Base-by-base conservation (phyloP, 2,888 invertebrate genomes). In the Leptopilina drosophilae region DNA sequence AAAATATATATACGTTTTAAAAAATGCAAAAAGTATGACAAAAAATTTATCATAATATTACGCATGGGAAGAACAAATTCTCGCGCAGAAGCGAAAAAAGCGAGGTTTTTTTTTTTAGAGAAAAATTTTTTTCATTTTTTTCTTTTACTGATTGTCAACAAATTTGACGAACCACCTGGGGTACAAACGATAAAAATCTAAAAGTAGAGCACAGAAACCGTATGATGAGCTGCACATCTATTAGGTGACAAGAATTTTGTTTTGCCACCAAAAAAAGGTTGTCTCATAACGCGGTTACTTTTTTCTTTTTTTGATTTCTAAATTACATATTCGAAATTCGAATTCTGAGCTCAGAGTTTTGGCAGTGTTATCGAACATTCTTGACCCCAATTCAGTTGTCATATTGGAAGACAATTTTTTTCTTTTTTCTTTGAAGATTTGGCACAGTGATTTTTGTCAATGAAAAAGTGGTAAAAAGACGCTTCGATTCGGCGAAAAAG, bases 401-500 rank as follows among this genome's bases (percentile, higher is more conserved):
- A 33, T 9, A 56, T 73, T 73, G 56, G 56, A 5, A 56, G 73
- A 33, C 73, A 73, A 73, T 73, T 33, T 14, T 64, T 56, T 14
- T 33, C 3, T 62, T 59, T 15, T n/a, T 59, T 59, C 5, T 4
- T 59, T 62, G 9, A 62, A 49, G 49, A 67, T 14, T 67, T 67
- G 67, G 67, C 67, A 67, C 67, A 49, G 20, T 12, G 20, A 67
- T 67, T 67, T 49, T 49, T 49, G 49, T 73, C 56, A 33, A 73
- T 40, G 56, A 73, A 53, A 73, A 73, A 73, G 73, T 53, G 56
- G n/a, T 73, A 73, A 49, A 73, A 56, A 73, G 69, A 73, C 56
- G 69, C 56, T 73, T 73, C 33, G n/a, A 73, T 73, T 73, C 73
- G 56, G 56, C 73, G 73, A 73, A 73, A 42, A 73, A 73, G 56